Conservation (phyloP, 2,888 invertebrate species). For the Drosophila neoperkinsi region DNA sequence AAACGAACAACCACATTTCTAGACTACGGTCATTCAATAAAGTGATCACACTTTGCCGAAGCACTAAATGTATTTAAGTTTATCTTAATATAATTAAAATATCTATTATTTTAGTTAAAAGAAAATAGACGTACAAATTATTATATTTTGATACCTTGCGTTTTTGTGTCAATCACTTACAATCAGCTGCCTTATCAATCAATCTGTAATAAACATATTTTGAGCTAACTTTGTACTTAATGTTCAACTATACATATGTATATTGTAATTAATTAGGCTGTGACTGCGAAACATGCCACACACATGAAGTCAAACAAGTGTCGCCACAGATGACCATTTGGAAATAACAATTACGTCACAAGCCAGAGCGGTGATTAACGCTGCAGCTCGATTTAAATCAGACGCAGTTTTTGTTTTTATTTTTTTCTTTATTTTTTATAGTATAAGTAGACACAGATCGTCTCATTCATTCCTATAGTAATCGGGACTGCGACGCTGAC, state of each 20-base stretch:
- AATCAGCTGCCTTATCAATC: neutral
- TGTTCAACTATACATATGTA: constrained; percentile 18
- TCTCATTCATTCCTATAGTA: constrained; percentile 71
- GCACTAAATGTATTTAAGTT: neutral
- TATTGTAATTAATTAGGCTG: constrained; percentile 26
- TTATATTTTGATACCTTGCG: neutral
- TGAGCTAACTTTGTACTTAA: constrained; percentile 32
- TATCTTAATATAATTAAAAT: neutral
- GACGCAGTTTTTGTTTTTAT: constrained; percentile 44
- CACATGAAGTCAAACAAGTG: constrained; percentile 37
- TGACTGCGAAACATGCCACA: constrained; percentile 41
- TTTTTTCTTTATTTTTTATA: constrained; percentile 12
- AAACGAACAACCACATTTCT: neutral
- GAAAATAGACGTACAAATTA: neutral
- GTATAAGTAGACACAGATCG: neutral
- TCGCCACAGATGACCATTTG: constrained; percentile 26
- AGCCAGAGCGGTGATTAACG: constrained; percentile 37
- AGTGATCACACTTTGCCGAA: neutral
- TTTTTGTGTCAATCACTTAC: neutral
- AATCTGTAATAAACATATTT: constrained; percentile 4
- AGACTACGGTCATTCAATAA: neutral
- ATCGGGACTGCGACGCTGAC: constrained; percentile 76
- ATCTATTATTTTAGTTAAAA: neutral
- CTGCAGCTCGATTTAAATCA: constrained; percentile 26
- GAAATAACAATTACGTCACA: constrained; percentile 63